Base-by-base conservation (phyloP, 2,888 invertebrate species). In the Tuta absoluta region DNA sequence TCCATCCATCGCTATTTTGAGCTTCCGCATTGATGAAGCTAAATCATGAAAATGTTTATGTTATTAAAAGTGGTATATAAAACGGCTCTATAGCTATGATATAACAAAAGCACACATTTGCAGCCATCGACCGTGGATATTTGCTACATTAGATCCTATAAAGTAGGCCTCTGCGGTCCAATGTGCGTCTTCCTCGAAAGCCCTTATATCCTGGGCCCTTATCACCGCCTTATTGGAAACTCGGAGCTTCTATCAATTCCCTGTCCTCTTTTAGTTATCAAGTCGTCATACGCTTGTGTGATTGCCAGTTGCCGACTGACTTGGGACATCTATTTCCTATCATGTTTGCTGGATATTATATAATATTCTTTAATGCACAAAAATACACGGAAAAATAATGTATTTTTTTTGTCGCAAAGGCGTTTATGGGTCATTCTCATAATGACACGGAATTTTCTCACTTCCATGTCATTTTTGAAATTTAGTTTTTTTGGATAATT, bases 221-320 rank as follows among this genome's bases (percentile, higher is more conserved):
- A 84, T 83, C 83, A 77, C 70, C 69, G 68, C 77, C 76, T 82
- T 85, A 87, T 84, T 85, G 82, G 79, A 77, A 79, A 80, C 75
- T 76, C 76, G 76, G 82, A 78, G 72, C 73, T 75, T 77, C 82
- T 81, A 83, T 85, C 85, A 81, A 85, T 86, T 81, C 83, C 77
- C 77, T 73, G 75, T 75, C 72, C 77, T 79, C 79, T 81, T 83
- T 81, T 80, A 73, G 72, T 75, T 71, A 68, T 70, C 70, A 69
- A 73, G 72, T 75, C 71, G 68, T 70, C 70, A 69, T 73, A 69
- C 66, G 59, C 19, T 51, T 28, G 53, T 8, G n/a, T 49, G 23
- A 21, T 2, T n/a, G 45, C 45, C 4, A 8, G n/a, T n/a, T 45
- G 45, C 45, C 8, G 7, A n/a, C 45, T 33, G 33, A 33, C 8